phyloP scores from a whole-genome alignment of 2,888 invertebrate species.

The Agriopis leucophaearia region DNA sequence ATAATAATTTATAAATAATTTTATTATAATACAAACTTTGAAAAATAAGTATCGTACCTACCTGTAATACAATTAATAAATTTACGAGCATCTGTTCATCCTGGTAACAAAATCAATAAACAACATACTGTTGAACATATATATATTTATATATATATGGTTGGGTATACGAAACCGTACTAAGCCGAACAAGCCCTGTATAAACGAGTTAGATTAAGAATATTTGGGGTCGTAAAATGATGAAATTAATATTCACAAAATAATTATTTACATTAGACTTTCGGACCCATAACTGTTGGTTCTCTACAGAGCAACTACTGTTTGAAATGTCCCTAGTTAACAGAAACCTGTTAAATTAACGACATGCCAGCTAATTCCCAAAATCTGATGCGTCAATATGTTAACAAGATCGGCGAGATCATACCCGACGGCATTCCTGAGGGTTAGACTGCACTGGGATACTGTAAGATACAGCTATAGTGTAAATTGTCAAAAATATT shows the following conservation, averaged over 20 bases:
- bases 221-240: too few species aligned
- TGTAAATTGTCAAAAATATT: background rate
- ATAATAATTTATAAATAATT: too few species aligned
- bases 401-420: slow-evolving; percentile 46
- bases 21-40: too few species aligned
- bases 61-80: too few species aligned
- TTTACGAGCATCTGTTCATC: too few species aligned
- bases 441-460: background rate
- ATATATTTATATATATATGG: too few species aligned
- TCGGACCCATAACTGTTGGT: background rate
- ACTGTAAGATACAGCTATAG: background rate
- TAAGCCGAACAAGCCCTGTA: too few species aligned
- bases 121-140: too few species aligned
- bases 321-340: slow-evolving; percentile 4
- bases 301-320: background rate
- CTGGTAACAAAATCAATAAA: too few species aligned
- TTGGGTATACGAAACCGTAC: too few species aligned
- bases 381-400: slow-evolving; percentile 37
- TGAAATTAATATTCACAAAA: background rate
- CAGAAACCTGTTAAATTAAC: slow-evolving; percentile 26
- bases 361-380: slow-evolving; percentile 25
- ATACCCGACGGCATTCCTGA: slow-evolving; percentile 36
- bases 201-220: too few species aligned
- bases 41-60: too few species aligned
- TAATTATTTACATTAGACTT: background rate